These are phyloP conservation scores for Drosophila nigromelanica DNA, from an alignment of 1,140 invertebrate species.

Conservation along the genomic window DNA sequence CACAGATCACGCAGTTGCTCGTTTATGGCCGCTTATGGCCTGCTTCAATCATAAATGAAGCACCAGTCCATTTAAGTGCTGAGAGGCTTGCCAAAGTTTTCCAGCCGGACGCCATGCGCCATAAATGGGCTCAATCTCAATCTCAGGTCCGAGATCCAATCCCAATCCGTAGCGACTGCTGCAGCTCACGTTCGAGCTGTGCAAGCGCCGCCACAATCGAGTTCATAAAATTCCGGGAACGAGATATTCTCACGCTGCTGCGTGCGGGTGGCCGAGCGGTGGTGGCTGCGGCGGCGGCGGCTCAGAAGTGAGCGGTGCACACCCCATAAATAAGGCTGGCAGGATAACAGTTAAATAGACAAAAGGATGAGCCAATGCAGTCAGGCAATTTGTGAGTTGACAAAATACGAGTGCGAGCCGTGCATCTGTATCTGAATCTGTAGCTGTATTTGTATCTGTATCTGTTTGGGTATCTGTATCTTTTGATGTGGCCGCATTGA, in stretches of 20 bases:
- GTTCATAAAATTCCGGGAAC: slow-evolving; percentile 50
- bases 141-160: slow-evolving; percentile 7
- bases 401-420: slow-evolving; percentile 65
- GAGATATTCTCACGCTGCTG: slow-evolving; percentile 65
- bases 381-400: slow-evolving; percentile 80
- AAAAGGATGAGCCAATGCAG: slow-evolving; percentile 53
- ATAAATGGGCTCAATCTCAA: slow-evolving; percentile 41
- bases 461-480: neutral
- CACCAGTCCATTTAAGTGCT: slow-evolving; percentile 32
- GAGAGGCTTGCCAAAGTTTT: slow-evolving; percentile 26
- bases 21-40: slow-evolving; percentile 40
- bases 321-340: slow-evolving; percentile 66
- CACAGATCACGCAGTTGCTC: slow-evolving; percentile 34
- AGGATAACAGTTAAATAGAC: slow-evolving; percentile 51
- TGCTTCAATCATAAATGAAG: slow-evolving; percentile 48
- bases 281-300: slow-evolving; percentile 17
- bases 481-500: slow-evolving; percentile 50
- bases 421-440: slow-evolving; percentile 9
- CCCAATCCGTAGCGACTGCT: slow-evolving; percentile 23
- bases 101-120: slow-evolving; percentile 22
- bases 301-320: slow-evolving; percentile 32
- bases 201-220: slow-evolving; percentile 22
- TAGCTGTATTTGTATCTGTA: neutral
- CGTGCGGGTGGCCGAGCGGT: slow-evolving; percentile 57
- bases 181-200: slow-evolving; percentile 30